phyloP scores from a whole-genome alignment of 2,797 vertebrate species.

The Poeciliopsis infans region DNA sequence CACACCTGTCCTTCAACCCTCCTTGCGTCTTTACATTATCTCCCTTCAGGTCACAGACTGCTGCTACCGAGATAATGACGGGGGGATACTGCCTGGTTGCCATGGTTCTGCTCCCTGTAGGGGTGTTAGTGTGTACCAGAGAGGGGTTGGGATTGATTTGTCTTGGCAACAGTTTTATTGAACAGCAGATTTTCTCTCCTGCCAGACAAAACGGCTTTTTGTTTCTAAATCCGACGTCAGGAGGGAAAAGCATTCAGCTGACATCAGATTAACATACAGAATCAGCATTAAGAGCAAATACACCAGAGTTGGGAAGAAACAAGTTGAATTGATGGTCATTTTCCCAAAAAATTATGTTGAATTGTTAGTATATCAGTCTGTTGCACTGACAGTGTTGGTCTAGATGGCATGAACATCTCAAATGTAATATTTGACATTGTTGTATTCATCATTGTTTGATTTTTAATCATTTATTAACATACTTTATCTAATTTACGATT shows the following conservation, averaged over 20 bases:
- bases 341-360: background rate
- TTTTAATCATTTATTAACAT: background rate
- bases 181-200: background rate
- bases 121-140: constrained; percentile 14
- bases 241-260: background rate
- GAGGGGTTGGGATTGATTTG: background rate
- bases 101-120: constrained; percentile 45
- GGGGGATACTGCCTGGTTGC: constrained; percentile 61
- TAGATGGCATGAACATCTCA: background rate
- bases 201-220: background rate
- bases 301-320: background rate
- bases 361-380: background rate
- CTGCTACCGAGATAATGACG: constrained; percentile 53
- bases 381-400: background rate
- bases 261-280: background rate
- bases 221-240: background rate
- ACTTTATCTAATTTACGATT: too few species aligned
- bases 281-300: background rate
- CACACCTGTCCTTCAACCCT: constrained; percentile 5
- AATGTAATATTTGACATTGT: background rate
- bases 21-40: constrained; percentile 7
- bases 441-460: background rate
- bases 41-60: constrained; percentile 48
- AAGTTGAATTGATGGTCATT: background rate
- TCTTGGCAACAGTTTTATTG: constrained; percentile 14